Evolutionary conservation across 1,140 invertebrate genomes (phyloP), one percentile per base, ranked within the genome.

Genomic region (Himalopsyche phryganea): DNA sequence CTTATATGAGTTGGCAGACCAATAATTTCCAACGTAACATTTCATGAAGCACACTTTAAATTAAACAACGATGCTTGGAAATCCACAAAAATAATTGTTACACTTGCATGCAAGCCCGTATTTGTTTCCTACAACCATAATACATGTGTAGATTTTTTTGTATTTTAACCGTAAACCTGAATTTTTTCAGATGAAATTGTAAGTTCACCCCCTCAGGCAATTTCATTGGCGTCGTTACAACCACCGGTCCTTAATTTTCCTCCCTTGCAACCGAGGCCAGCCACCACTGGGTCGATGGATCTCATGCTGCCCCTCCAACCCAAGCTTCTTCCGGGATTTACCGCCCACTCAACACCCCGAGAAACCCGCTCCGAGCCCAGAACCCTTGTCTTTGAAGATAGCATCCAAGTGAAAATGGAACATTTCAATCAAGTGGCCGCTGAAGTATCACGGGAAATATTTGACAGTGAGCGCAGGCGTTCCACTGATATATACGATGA

Each of bases 271-370:
- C 84, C 85, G 9, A 72, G 84, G 42, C 79, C 85, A 53, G 81
- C 85, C 20, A 86, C 84, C 36, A 85, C 83, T 4, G 84, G 84
- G 48, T 79, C 81, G 65, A 69, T 81, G 57, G 83, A 85, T 67
- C 75, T 83, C 38, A 78, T 82, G 71, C 71, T 87, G 65, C 82
- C 83, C 53, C 69, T 85, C 14, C 85, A 87, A 79, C 79, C 83
- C 40, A 83, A 83, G 67, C 71, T 83, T 60, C 68, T 84, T 58
- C 76, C 76, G 18, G 76, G 76, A 6, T 78, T 64, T 44, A 61
- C 52, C 33, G 42, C 50, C 35, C 53, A 63, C 40, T 48, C 61
- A 33, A 38, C 57, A 9, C 13, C 61, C 6, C 40, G 61, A 32
- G 61, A 63, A 18, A 57, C 57, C 18, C 36, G 44, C 13, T 63